Conservation (phyloP, 2,797 vertebrate species). For the Clarias fuscus region DNA sequence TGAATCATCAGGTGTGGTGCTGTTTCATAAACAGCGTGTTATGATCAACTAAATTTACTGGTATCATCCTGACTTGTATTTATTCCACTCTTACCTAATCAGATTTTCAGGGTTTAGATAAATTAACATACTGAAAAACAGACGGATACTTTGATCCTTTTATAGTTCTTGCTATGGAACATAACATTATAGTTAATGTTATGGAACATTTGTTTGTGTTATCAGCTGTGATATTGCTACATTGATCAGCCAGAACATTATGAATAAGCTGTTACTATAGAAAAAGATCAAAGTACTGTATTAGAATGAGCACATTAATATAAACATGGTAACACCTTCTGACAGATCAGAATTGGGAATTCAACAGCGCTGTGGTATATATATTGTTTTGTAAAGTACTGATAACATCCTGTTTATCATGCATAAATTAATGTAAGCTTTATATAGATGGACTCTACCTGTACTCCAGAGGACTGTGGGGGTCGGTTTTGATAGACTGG, state of each 20-base stretch:
- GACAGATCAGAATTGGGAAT: not conserved
- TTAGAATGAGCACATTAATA: not conserved
- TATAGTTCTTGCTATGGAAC: not conserved
- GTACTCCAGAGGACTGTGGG: conserved; percentile 95
- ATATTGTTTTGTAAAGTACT: not conserved
- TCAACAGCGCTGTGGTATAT: not conserved
- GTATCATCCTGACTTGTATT: not conserved
- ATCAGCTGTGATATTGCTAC: not conserved
- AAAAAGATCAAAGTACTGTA: not conserved
- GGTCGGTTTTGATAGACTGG: conserved; percentile 94
- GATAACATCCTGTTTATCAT: not conserved
- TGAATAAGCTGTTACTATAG: not conserved
- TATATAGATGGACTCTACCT: conserved; percentile 73
- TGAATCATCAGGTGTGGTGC: not conserved
- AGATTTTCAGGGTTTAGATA: not conserved
- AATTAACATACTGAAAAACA: not conserved
- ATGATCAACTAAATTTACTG: not conserved
- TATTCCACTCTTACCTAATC: not conserved
- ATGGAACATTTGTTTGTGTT: not conserved
- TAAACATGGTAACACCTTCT: not conserved
- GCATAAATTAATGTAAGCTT: not conserved
- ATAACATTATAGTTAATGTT: not conserved
- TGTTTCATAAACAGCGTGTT: not conserved
- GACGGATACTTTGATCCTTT: not conserved
- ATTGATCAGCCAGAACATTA: not conserved